Evolutionary conservation across 2,797 vertebrate genomes (phyloP).

Genomic region (Falco rusticolus): DNA sequence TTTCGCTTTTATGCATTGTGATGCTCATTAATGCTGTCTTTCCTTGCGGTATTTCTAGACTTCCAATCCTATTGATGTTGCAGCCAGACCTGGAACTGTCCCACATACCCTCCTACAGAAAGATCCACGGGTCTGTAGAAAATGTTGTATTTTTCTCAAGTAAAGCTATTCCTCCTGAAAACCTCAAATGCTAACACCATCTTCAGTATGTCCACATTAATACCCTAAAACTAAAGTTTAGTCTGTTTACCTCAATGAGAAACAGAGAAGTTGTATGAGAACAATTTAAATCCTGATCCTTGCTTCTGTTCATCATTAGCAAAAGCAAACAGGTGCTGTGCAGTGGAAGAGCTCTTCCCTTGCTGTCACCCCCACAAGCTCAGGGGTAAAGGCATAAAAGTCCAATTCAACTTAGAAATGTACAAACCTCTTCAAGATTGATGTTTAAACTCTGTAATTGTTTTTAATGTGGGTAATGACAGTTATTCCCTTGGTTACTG

Average conservation of each 20-base stretch:
- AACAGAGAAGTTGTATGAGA: neutral
- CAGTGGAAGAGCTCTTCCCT: neutral
- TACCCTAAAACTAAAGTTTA: neutral
- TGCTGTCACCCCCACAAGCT: neutral
- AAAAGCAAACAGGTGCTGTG: neutral
- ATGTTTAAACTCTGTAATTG: slow-evolving; percentile 56
- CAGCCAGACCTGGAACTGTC: slow-evolving; percentile 90
- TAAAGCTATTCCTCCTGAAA: neutral
- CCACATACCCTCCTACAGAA: slow-evolving; percentile 95
- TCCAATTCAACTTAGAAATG: accelerated
- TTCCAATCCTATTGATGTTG: slow-evolving; percentile 94
- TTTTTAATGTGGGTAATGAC: slow-evolving; percentile 60
- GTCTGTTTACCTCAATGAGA: neutral
- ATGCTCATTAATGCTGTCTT: neutral
- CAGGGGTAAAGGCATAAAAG: neutral
- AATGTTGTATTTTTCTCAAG: neutral
- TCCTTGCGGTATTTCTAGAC: slow-evolving; percentile 81
- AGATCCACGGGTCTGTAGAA: slow-evolving; percentile 91
- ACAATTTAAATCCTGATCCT: neutral
- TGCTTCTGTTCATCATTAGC: neutral
- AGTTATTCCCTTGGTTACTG: slow-evolving; percentile 59
- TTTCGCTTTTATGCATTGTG: neutral
- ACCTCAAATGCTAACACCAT: neutral
- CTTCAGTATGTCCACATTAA: neutral
- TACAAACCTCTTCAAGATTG: slow-evolving; percentile 14